These are phyloP conservation scores for Poeciliopsis paucimaculata DNA, from an alignment of 2,797 vertebrate genomes.

Conservation along the genomic window DNA sequence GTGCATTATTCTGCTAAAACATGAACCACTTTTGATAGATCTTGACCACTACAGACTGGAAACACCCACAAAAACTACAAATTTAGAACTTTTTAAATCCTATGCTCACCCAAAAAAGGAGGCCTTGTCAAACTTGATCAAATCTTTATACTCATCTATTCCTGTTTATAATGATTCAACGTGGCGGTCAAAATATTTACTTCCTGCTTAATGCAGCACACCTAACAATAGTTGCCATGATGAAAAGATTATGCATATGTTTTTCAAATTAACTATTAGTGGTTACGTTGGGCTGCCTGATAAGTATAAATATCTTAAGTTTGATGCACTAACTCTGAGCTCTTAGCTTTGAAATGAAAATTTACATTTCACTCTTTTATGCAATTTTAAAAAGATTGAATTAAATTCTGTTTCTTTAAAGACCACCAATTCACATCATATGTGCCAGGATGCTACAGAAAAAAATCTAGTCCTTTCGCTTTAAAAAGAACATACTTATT, in stretches of 20 bases:
- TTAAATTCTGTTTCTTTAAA: slow-evolving; percentile 50
- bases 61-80: neutral
- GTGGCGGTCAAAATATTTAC: neutral
- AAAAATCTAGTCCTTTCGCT: neutral
- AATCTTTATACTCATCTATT: neutral
- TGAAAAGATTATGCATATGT: neutral
- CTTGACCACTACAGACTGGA: neutral
- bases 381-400: slow-evolving; percentile 54
- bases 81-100: neutral
- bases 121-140: neutral
- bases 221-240: neutral
- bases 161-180: neutral
- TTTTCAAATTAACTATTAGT: neutral
- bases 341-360: slow-evolving; percentile 31
- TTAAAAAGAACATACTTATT: slow-evolving; percentile 6
- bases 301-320: slow-evolving; percentile 46
- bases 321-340: slow-evolving; percentile 48
- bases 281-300: neutral
- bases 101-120: neutral
- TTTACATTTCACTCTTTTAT: slow-evolving; percentile 42
- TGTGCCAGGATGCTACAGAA: neutral
- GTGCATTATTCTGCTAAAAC: neutral
- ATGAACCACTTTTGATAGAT: neutral
- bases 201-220: neutral
- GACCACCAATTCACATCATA: neutral